Evolutionary conservation across 2,797 vertebrate genomes (phyloP).

Genomic region (Falco rusticolus): DNA sequence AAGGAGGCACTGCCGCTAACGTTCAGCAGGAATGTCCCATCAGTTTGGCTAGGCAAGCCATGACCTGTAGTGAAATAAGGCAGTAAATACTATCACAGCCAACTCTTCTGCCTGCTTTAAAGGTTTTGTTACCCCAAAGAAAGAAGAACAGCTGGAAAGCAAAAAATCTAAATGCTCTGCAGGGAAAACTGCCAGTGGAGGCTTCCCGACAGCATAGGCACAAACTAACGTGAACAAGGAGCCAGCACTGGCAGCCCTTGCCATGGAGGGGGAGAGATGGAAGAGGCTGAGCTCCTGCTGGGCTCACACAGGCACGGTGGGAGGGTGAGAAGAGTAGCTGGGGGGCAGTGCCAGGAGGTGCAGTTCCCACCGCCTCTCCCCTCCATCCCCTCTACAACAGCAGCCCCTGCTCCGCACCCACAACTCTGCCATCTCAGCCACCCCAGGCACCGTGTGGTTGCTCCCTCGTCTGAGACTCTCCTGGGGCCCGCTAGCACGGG

Average conservation of each 20-base stretch:
- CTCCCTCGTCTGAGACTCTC: fast-evolving
- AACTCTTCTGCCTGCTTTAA: not conserved
- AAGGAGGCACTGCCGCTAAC: not conserved
- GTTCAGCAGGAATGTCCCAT: not conserved
- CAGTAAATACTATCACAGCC: not conserved
- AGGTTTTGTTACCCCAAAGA: not conserved
- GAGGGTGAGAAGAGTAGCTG: not conserved
- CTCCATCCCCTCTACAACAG: not conserved
- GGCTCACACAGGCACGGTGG: not conserved
- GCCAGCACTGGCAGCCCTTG: not conserved
- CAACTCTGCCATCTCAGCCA: not conserved
- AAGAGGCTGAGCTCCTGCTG: not conserved
- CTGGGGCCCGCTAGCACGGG: not conserved
- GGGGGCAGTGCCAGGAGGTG: not conserved
- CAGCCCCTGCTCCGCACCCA: not conserved
- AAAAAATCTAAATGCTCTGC: not conserved
- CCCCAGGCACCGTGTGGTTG: fast-evolving
- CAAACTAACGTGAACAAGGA: not conserved
- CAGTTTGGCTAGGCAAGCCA: not conserved
- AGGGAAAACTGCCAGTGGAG: not conserved
- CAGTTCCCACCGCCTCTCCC: not conserved
- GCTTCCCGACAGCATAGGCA: not conserved
- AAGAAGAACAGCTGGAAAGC: not conserved
- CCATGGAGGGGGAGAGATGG: not conserved
- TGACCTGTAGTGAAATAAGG: not conserved